These are phyloP conservation scores for Gymnarchus niloticus DNA, from an alignment of 2,113 vertebrate species.

Conservation along the genomic window DNA sequence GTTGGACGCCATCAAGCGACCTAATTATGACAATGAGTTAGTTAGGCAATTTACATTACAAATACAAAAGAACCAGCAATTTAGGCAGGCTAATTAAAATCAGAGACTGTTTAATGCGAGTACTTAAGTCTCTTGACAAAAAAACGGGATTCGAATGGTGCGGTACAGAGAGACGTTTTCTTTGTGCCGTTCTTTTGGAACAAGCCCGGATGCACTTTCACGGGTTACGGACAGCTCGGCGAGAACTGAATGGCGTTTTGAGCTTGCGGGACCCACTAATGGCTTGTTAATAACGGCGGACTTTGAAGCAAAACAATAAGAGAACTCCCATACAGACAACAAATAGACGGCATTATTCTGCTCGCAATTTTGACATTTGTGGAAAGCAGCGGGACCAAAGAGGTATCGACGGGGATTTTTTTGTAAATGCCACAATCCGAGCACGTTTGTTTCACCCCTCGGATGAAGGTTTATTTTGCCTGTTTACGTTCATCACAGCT, in stretches of 20 bases:
- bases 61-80: conserved; percentile 25
- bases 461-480: conserved; percentile 9
- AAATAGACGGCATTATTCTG: conserved; percentile 20
- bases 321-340: conserved; percentile 28
- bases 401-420: neutral
- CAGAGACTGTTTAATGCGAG: conserved; percentile 29
- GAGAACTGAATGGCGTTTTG: conserved; percentile 29
- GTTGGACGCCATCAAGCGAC: neutral
- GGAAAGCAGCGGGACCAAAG: neutral
- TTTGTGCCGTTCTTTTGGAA: conserved; percentile 20
- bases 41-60: conserved; percentile 27
- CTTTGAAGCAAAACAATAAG: conserved; percentile 34
- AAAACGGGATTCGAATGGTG: conserved; percentile 18
- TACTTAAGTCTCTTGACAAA: conserved; percentile 27
- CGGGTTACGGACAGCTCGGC: conserved; percentile 23
- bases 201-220: conserved; percentile 23
- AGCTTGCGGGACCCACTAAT: conserved; percentile 31
- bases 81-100: conserved; percentile 27
- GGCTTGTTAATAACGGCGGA: conserved; percentile 34
- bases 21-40: conserved; percentile 16
- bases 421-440: neutral
- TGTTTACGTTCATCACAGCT: neutral
- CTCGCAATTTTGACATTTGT: conserved; percentile 25
- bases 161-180: conserved; percentile 6
- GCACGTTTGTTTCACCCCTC: neutral